These are phyloP conservation scores for Antheraea yamamai DNA, from an alignment of 2,888 invertebrate genomes.

Conservation along the genomic window DNA sequence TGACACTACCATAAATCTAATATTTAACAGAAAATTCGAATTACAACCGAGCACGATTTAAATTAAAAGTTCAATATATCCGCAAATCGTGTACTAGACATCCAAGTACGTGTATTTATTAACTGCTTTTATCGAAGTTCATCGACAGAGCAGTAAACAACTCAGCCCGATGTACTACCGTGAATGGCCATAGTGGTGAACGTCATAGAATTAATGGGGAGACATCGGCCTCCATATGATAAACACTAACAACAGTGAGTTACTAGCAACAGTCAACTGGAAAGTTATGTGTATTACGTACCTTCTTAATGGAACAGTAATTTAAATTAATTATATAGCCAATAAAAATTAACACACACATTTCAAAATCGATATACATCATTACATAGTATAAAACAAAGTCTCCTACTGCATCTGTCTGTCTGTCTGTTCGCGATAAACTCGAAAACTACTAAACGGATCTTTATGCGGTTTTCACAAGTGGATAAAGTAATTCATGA, in stretches of 20 bases:
- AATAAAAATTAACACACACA: not conserved
- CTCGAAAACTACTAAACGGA: too few relatives aligned
- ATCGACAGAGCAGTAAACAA: constrained; percentile 35
- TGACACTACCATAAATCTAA: not conserved
- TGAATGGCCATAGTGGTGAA: constrained; percentile 37
- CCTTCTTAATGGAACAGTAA: not conserved
- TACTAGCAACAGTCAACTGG: not conserved
- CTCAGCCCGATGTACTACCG: constrained; percentile 29
- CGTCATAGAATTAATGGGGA: constrained; percentile 34
- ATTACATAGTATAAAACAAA: too few relatives aligned
- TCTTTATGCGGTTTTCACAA: too few relatives aligned
- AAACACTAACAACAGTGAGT: constrained; percentile 20
- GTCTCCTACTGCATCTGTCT: too few relatives aligned
- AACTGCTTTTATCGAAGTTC: constrained; percentile 32
- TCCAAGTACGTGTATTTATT: constrained; percentile 26
- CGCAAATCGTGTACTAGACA: not conserved
- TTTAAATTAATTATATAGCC: not conserved
- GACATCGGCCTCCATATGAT: constrained; percentile 32
- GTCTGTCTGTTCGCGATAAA: too few relatives aligned
- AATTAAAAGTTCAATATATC: not conserved
- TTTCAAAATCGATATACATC: too few relatives aligned
- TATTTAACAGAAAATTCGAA: not conserved
- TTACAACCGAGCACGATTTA: not conserved
- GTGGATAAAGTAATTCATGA: too few relatives aligned
- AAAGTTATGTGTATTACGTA: not conserved